These are phyloP conservation scores for Bostrychus sinensis DNA, from an alignment of 2,113 vertebrate species.

Conservation along the genomic window DNA sequence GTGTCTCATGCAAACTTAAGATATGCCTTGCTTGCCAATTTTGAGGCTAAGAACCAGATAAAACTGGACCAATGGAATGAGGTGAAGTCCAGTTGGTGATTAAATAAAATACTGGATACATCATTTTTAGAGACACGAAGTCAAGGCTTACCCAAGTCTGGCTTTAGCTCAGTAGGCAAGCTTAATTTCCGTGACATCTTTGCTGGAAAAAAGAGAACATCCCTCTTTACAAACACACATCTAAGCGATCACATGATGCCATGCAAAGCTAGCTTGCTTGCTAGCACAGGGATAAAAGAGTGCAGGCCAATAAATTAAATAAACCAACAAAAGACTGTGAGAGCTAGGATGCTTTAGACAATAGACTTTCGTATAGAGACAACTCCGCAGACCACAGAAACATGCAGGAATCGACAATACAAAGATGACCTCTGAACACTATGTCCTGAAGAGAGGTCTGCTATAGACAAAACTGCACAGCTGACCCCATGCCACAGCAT, in stretches of 20 bases:
- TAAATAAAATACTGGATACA: conserved; percentile 54
- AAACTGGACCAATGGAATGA: conserved; percentile 58
- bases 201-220: conserved; percentile 97
- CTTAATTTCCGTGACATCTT: conserved; percentile 99
- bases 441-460: conserved; percentile 58
- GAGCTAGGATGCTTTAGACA: conserved; percentile 52
- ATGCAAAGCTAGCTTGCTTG: conserved; percentile 76
- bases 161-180: conserved; percentile 99
- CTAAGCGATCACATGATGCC: conserved; percentile 75
- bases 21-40: conserved; percentile 59
- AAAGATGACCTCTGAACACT: conserved; percentile 52
- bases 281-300: conserved; percentile 49
- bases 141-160: conserved; percentile 98
- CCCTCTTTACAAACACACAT: conserved; percentile 87
- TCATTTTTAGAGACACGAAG: conserved; percentile 74
- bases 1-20: conserved; percentile 65
- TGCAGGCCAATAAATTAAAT: conserved; percentile 51
- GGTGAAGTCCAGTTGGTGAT: conserved; percentile 61
- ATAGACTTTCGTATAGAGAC: conserved; percentile 30
- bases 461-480: conserved; percentile 48
- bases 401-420: conserved; percentile 76
- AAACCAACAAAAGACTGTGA: conserved; percentile 35
- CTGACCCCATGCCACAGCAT: conserved; percentile 79
- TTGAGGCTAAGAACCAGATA: conserved; percentile 61
- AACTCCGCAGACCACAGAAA: conserved; percentile 46